Evolutionary conservation across 1,140 invertebrate genomes (phyloP).

Genomic region (Zaprionus gabonicus): DNA sequence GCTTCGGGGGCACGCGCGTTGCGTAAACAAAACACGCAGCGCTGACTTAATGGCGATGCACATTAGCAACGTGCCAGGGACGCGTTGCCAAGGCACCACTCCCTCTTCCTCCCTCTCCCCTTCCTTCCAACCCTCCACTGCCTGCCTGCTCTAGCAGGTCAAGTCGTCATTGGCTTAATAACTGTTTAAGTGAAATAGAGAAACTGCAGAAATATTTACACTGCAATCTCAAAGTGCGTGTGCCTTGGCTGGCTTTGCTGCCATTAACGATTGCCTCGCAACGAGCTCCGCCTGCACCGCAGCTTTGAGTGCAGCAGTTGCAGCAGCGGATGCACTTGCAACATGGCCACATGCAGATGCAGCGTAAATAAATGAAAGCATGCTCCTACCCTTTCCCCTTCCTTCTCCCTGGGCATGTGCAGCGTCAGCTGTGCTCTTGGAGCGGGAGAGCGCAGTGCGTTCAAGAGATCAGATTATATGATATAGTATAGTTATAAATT

Average conservation of each 20-base stretch:
- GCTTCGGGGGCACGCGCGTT: constrained; percentile 55
- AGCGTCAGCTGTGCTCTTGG: constrained; percentile 28
- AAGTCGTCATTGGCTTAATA: constrained; percentile 72
- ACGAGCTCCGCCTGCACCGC: constrained; percentile 16
- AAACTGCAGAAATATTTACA: constrained; percentile 69
- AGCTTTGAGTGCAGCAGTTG: constrained; percentile 45
- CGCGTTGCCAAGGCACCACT: constrained; percentile 10
- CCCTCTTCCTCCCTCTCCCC: neutral
- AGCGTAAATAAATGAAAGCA: constrained; percentile 14
- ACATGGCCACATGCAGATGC: neutral
- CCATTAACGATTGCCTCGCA: constrained; percentile 52
- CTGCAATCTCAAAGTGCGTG: constrained; percentile 40
- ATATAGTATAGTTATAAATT: too few relatives aligned
- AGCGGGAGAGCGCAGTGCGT: neutral
- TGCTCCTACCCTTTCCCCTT: neutral
- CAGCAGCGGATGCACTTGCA: neutral
- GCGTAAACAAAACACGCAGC: constrained; percentile 82
- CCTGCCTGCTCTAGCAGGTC: constrained; percentile 14
- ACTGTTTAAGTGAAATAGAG: constrained; percentile 69
- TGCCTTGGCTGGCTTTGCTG: constrained; percentile 9
- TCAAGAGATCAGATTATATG: too few relatives aligned
- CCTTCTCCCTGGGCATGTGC: neutral
- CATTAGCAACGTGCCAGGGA: constrained; percentile 76
- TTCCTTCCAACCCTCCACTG: neutral
- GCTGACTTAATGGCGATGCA: constrained; percentile 77